These are phyloP conservation scores for Perithous albicinctus DNA, from an alignment of 2,888 invertebrate species.

Conservation along the genomic window DNA sequence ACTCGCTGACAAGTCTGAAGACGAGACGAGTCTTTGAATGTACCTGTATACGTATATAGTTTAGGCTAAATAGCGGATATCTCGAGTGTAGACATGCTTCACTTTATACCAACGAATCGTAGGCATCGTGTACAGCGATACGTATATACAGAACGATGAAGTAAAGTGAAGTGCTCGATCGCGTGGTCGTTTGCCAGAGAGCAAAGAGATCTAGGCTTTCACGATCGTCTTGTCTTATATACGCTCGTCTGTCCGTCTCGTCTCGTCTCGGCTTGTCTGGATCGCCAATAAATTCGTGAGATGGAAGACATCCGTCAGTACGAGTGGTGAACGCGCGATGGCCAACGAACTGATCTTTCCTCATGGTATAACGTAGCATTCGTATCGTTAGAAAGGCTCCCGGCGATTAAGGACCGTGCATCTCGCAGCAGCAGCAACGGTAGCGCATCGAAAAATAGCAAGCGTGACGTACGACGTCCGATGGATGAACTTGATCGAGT, in stretches of 20 bases:
- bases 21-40: constrained; percentile 31
- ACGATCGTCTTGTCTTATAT: constrained; percentile 28
- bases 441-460: constrained; percentile 38
- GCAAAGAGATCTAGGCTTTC: constrained; percentile 44
- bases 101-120: constrained; percentile 29
- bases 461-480: constrained; percentile 37
- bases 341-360: constrained; percentile 41
- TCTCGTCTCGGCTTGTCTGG: constrained; percentile 32
- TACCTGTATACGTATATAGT: constrained; percentile 32
- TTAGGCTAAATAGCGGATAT: constrained; percentile 45
- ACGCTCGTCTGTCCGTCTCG: constrained; percentile 24
- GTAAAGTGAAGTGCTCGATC: constrained; percentile 28
- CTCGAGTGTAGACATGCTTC: constrained; percentile 30
- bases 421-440: not conserved
- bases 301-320: constrained; percentile 69
- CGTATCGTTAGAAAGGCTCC: constrained; percentile 44
- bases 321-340: constrained; percentile 48
- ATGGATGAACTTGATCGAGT: constrained; percentile 41
- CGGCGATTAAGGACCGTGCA: constrained; percentile 53
- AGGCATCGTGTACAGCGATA: constrained; percentile 1
- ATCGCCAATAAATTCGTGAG: constrained; percentile 70
- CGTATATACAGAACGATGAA: constrained; percentile 23
- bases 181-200: constrained; percentile 45
- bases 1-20: constrained; percentile 45
- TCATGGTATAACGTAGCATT: constrained; percentile 46